Conservation (phyloP, 2,888 invertebrate species). For the Cantharis flavilabris region DNA sequence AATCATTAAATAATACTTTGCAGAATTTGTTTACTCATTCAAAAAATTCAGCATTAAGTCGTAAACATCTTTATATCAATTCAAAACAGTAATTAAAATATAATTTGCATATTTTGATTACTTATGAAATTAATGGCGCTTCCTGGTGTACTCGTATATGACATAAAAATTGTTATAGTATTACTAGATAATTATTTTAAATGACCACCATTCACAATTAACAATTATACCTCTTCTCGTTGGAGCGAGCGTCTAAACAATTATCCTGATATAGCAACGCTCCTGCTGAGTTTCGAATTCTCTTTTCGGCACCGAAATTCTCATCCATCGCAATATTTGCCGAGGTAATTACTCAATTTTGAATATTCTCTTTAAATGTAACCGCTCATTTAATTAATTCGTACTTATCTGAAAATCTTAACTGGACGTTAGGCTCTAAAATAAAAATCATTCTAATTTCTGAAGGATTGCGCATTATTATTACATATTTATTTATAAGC, state of each 20-base stretch:
- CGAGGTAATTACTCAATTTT: not conserved
- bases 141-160: not conserved
- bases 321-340: not conserved
- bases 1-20: slow-evolving; percentile 11
- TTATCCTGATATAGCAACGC: not conserved
- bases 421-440: not conserved
- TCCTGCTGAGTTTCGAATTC: not conserved
- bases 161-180: not conserved
- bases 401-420: not conserved
- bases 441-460: not conserved
- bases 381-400: not conserved
- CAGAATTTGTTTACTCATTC: slow-evolving; percentile 22
- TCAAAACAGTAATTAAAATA: not conserved
- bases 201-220: not conserved
- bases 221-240: not conserved
- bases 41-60: not conserved
- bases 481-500: not conserved
- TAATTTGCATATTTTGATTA: not conserved
- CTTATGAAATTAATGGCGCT: not conserved
- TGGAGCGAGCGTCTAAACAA: not conserved
- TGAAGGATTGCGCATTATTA: not conserved
- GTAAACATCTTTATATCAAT: not conserved
- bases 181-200: not conserved
- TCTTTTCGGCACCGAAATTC: not conserved
- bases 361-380: not conserved